Evolutionary conservation across 2,797 vertebrate genomes (phyloP).

Genomic region (Loris lydekkerianus): DNA sequence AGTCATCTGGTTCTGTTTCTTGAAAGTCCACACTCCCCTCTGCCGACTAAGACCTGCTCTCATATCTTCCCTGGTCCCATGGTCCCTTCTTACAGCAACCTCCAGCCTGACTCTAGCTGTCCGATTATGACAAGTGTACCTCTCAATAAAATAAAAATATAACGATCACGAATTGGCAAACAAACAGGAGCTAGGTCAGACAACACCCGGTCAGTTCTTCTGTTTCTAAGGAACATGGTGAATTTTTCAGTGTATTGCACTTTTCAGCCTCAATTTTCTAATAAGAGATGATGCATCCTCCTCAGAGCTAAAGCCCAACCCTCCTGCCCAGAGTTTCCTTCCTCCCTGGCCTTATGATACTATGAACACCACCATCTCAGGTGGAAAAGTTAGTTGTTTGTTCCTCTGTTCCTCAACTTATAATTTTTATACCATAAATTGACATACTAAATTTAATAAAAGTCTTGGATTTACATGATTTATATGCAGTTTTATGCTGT

Average conservation of each 20-base stretch:
- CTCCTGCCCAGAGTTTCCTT: not conserved
- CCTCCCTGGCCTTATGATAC: not conserved
- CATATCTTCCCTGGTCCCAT: not conserved
- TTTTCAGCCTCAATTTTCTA: conserved; percentile 3
- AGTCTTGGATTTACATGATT: conserved; percentile 21
- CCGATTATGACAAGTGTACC: not conserved
- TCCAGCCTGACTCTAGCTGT: not conserved
- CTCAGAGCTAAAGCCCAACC: not conserved
- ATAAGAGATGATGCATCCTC: not conserved
- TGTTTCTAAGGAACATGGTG: not conserved
- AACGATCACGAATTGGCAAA: not conserved
- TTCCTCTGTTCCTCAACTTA: not conserved
- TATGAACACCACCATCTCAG: not conserved
- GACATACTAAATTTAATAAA: conserved; percentile 52
- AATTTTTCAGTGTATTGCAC: not conserved
- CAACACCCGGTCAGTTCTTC: not conserved
- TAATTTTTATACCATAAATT: not conserved
- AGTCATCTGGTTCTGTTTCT: not conserved
- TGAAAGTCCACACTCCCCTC: not conserved
- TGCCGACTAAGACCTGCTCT: not conserved
- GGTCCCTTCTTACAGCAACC: not conserved
- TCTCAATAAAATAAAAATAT: conserved; percentile 1
- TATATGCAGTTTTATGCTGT: conserved; percentile 33
- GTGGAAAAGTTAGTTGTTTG: not conserved
- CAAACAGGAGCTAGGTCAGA: not conserved